Conservation (phyloP, 2,888 invertebrate genomes). For the Marasmarcha lunaedactyla region DNA sequence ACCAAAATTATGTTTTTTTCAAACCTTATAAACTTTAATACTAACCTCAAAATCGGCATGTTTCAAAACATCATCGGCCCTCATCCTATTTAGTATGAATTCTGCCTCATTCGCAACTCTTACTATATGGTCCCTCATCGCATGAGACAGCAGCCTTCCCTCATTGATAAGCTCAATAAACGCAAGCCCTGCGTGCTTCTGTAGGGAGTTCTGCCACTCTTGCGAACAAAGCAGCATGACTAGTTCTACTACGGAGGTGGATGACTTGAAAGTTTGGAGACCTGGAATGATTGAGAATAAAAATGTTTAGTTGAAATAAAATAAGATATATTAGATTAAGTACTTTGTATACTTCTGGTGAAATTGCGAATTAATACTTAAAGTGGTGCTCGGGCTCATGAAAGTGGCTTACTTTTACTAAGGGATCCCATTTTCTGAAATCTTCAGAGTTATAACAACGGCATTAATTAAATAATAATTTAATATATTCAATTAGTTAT, state of each 20-base stretch:
- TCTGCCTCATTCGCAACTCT: conserved; percentile 99
- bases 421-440: no score
- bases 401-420: no score
- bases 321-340: no score
- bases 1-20: no score
- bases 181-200: conserved; percentile 98
- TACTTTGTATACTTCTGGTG: no score
- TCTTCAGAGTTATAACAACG: no score
- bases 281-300: conserved; percentile 75
- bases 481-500: no score
- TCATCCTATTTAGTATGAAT: conserved; percentile 97
- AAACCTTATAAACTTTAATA: no score
- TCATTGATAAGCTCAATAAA: conserved; percentile 99
- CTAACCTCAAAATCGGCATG: conserved; percentile 93
- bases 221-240: conserved; percentile 99
- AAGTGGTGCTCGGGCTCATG: no score
- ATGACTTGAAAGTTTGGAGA: conserved; percentile 95
- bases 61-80: conserved; percentile 98
- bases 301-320: no score
- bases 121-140: conserved; percentile 99
- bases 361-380: no score
- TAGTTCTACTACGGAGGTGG: conserved; percentile 96
- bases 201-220: conserved; percentile 99
- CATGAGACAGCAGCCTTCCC: conserved; percentile 96
- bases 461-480: no score